Evolutionary conservation across 2,797 vertebrate genomes (phyloP).

Genomic region (Myripristis jacobus): DNA sequence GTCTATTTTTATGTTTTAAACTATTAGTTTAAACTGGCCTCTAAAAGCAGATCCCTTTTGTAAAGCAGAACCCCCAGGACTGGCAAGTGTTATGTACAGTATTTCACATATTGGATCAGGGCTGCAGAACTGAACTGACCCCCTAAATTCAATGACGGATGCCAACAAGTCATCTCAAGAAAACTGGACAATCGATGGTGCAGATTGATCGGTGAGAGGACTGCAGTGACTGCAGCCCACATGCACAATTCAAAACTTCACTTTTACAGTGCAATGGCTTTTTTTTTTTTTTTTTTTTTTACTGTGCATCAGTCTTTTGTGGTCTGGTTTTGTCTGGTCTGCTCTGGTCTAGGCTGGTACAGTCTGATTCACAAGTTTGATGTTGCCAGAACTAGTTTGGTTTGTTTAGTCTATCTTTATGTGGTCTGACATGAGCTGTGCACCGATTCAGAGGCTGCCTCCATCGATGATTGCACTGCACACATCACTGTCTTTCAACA

Average conservation of each 20-base stretch:
- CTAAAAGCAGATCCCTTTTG: conserved; percentile 11
- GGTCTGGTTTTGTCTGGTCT: neutral
- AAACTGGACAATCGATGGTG: conserved; percentile 36
- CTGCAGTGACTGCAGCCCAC: conserved; percentile 22
- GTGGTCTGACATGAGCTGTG: too few species aligned
- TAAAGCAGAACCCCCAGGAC: conserved; percentile 8
- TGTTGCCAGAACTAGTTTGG: neutral
- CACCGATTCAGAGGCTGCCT: too few species aligned
- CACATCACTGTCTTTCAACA: too few species aligned
- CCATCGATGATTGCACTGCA: too few species aligned
- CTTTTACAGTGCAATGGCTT: conserved; percentile 16
- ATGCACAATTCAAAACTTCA: conserved; percentile 32
- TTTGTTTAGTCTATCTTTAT: too few species aligned
- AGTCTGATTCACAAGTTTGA: too few species aligned
- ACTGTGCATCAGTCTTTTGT: neutral
- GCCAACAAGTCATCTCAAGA: conserved; percentile 21
- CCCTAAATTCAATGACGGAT: conserved; percentile 42
- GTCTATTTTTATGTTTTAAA: neutral
- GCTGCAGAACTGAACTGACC: conserved; percentile 7
- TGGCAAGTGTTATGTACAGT: conserved; percentile 8
- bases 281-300: neutral
- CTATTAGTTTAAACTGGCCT: neutral
- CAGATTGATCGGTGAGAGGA: conserved; percentile 28
- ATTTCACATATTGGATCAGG: conserved; percentile 20
- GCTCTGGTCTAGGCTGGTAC: neutral